phyloP scores from a whole-genome alignment of 2,888 invertebrate genomes.

The Cantharis flavilabris region DNA sequence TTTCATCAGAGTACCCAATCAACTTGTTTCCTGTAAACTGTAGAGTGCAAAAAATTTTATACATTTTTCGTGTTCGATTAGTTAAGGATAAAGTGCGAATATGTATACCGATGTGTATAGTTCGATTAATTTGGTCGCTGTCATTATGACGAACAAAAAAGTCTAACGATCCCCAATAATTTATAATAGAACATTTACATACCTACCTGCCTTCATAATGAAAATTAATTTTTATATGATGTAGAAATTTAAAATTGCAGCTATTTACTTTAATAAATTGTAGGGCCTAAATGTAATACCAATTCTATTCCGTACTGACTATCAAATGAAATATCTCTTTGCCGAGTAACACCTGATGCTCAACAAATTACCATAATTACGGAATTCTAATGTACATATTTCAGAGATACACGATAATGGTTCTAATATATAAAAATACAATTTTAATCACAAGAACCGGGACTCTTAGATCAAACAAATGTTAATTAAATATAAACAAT shows the following conservation, averaged over 20 bases:
- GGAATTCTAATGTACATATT: not conserved
- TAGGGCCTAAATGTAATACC: slow-evolving; percentile 18
- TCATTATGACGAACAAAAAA: not conserved
- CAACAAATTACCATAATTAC: slow-evolving; percentile 19
- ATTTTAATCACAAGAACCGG: not conserved
- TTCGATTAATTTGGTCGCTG: not conserved
- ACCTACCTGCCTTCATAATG: not conserved
- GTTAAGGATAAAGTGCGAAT: not conserved
- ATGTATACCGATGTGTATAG: not conserved
- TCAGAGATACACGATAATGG: not conserved
- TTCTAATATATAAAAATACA: not conserved
- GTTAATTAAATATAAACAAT: not conserved
- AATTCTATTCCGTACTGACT: slow-evolving; percentile 7
- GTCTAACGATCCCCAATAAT: not conserved
- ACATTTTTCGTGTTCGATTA: not conserved
- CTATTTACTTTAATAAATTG: slow-evolving; percentile 10
- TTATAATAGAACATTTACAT: not conserved
- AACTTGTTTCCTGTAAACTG: not conserved
- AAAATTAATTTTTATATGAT: not conserved
- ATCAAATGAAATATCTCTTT: slow-evolving; percentile 18
- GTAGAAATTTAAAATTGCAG: not conserved
- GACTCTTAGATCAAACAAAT: not conserved
- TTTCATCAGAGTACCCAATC: not conserved
- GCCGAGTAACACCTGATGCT: slow-evolving; percentile 19
- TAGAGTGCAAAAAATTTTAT: not conserved